phyloP scores from a whole-genome alignment of 2,797 vertebrate genomes.

The Catostomus latipinnis region DNA sequence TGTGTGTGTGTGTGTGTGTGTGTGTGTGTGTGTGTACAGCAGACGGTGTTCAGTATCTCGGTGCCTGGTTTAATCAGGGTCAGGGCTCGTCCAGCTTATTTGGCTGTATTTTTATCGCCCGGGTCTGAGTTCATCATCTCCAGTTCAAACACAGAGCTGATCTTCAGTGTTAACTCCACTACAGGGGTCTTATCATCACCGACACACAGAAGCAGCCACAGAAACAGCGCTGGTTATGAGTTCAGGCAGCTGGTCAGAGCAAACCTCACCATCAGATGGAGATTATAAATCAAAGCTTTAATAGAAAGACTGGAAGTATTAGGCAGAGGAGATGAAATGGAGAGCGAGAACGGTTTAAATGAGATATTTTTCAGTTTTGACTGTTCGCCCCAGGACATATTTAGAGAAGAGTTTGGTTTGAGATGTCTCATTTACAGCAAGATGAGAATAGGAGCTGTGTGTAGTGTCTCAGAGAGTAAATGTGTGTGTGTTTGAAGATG shows the following conservation, averaged over 20 bases:
- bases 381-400: constrained; percentile 11
- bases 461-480: background rate
- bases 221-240: constrained; percentile 16
- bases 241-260: constrained; percentile 21
- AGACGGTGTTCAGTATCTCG: background rate
- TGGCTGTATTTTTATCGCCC: constrained; percentile 22
- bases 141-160: constrained; percentile 43
- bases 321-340: background rate
- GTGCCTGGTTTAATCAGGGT: constrained; percentile 7
- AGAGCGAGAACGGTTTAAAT: constrained; percentile 7
- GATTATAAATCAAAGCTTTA: constrained; percentile 3
- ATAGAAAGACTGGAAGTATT: background rate
- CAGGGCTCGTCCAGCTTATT: background rate
- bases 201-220: constrained; percentile 9
- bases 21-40: background rate
- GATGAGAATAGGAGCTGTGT: constrained; percentile 1
- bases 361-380: constrained; percentile 7
- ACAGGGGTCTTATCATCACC: constrained; percentile 24
- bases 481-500: too few species aligned
- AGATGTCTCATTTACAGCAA: constrained; percentile 27
- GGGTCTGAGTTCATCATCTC: constrained; percentile 30
- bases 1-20: background rate
- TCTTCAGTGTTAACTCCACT: constrained; percentile 30
- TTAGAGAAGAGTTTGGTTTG: constrained; percentile 16
- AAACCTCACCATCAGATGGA: constrained; percentile 18